Evolutionary conservation across 2,888 invertebrate species (phyloP), one percentile per base, ranked within the genome.

Genomic region (Noctua pronuba): DNA sequence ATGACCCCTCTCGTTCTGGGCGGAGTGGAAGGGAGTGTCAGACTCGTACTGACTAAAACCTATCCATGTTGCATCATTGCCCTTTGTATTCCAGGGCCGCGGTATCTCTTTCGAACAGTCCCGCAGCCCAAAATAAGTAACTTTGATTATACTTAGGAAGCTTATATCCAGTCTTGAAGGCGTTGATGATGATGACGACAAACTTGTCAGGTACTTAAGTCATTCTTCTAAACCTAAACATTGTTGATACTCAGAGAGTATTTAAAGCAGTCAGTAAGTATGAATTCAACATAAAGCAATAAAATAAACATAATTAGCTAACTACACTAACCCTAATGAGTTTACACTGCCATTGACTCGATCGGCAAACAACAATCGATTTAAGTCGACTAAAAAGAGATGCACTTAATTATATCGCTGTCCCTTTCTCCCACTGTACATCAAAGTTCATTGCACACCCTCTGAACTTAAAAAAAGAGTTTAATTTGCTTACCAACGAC

Each of bases 401-500:
- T 86, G 87, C 85, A 85, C 80, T 73, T 89, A 89, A 89, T 89
- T 87, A 88, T 86, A 87, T 78, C 75, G 80, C 73, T 24, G 58
- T 87, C 88, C 41, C 79, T 28, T 58, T 87, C 80, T 74, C 65
- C 44, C 77, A 31, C 73, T 70, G 69, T 52, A 86, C 82, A 82
- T 84, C 82, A 88, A 88, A 89, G 89, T 89, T 89, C 89, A 88
- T 86, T 89, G 89, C 88, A 86, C 89, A 89, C 89, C 90, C 88
- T 84, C 76, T 82, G 87, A 85, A 86, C 88, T 89, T 86, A 88
- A 90, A 89, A 83, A 91, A 90, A 90, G 90, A 90, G 90, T 91
- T 91, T 88, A 90, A 90, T 90, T 90, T 90, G 91, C 91, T 90
- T 88, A 89, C 91, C 86, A 87, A 88, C 88, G 86, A 86, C 82